Evolutionary conservation across 2,797 vertebrate species (phyloP).

Genomic region (Poecilia picta): DNA sequence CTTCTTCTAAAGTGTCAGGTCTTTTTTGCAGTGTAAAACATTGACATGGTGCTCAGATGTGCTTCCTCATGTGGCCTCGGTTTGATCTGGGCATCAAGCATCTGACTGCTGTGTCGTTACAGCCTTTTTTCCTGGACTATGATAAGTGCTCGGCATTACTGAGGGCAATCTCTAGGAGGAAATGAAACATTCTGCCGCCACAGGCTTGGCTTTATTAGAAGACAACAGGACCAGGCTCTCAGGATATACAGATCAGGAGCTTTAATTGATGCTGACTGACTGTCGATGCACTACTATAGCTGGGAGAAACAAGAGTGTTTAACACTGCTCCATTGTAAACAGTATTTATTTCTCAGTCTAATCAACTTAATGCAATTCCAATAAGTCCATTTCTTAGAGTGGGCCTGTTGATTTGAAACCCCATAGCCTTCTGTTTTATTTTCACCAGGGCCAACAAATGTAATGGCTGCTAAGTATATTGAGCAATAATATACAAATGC

Average conservation of each 20-base stretch:
- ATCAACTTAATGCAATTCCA: slow-evolving; percentile 81
- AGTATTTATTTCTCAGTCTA: slow-evolving; percentile 73
- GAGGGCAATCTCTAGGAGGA: slow-evolving; percentile 78
- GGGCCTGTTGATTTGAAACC: slow-evolving; percentile 77
- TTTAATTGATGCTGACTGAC: slow-evolving; percentile 80
- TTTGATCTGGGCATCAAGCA: slow-evolving; percentile 76
- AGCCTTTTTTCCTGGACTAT: slow-evolving; percentile 64
- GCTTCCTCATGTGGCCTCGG: slow-evolving; percentile 56
- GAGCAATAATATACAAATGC: slow-evolving; percentile 77
- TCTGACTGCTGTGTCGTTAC: slow-evolving; percentile 69
- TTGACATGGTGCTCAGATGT: slow-evolving; percentile 42
- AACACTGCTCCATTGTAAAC: slow-evolving; percentile 75
- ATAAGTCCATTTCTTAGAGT: slow-evolving; percentile 80
- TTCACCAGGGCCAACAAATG: slow-evolving; percentile 76
- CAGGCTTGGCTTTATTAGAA: slow-evolving; percentile 76
- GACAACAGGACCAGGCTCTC: slow-evolving; percentile 74
- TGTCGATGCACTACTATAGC: slow-evolving; percentile 68
- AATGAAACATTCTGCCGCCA: slow-evolving; percentile 80
- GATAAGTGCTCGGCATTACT: slow-evolving; percentile 76
- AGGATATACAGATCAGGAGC: slow-evolving; percentile 74
- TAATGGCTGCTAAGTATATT: slow-evolving; percentile 80
- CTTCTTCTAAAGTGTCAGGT: slow-evolving; percentile 20
- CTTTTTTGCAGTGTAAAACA: slow-evolving; percentile 41
- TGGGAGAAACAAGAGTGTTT: slow-evolving; percentile 71
- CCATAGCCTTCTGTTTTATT: slow-evolving; percentile 70